Evolutionary conservation across 1,140 invertebrate genomes (phyloP).

Genomic region (Brachionus rotundiformis): DNA sequence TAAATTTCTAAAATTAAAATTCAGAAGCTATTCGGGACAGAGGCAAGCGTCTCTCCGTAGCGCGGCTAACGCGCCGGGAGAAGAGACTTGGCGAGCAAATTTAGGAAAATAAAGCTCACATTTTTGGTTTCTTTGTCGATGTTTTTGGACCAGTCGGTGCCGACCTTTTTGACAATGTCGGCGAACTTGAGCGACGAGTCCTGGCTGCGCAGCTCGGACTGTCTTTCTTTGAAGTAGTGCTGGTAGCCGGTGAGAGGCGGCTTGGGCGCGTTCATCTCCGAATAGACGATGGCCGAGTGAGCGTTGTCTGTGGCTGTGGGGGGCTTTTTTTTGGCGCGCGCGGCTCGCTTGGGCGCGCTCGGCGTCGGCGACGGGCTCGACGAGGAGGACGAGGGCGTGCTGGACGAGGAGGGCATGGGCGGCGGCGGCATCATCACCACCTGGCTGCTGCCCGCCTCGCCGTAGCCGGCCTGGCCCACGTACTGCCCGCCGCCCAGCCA

Average conservation of each 20-base stretch:
- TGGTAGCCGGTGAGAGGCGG: conserved; percentile 44
- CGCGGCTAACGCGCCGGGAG: neutral
- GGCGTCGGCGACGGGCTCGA: conserved; percentile 23
- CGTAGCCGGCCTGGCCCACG: neutral
- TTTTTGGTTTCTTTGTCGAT: conserved; percentile 49
- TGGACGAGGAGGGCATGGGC: conserved; percentile 6
- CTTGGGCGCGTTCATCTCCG: conserved; percentile 26
- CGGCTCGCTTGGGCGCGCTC: neutral
- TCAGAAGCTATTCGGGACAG: neutral
- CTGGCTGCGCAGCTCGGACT: conserved; percentile 37
- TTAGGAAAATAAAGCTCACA: neutral
- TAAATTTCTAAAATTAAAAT: conserved; percentile 50
- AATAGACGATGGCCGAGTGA: neutral
- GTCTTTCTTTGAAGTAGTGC: conserved; percentile 28
- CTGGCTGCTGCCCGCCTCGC: neutral
- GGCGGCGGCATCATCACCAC: conserved; percentile 48
- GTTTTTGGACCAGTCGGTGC: conserved; percentile 47
- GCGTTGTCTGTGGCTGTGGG: too few species aligned
- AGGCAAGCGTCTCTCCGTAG: neutral
- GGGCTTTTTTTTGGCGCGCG: neutral
- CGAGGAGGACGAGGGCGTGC: conserved; percentile 24
- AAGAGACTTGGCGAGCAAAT: neutral
- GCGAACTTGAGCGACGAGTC: conserved; percentile 46
- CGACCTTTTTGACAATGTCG: conserved; percentile 49
- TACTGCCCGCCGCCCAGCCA: neutral